Conservation (phyloP, 2,797 vertebrate genomes). For the Otolemur crassicaudatus region DNA sequence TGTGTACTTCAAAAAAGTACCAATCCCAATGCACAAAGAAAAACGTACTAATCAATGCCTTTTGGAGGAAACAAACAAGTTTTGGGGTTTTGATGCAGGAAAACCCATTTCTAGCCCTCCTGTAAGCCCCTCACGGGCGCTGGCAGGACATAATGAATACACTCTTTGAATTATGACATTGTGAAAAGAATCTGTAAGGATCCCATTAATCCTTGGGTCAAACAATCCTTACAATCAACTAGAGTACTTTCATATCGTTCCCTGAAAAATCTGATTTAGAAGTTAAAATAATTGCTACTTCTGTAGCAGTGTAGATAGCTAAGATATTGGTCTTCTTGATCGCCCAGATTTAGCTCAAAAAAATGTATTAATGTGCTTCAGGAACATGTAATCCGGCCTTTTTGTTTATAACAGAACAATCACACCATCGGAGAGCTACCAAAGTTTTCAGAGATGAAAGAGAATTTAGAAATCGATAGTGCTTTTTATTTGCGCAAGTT, state of each 20-base stretch:
- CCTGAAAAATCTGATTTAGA: slow-evolving; percentile 11
- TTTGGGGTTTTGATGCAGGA: slow-evolving; percentile 40
- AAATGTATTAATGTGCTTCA: background rate
- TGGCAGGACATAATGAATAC: background rate
- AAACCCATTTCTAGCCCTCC: slow-evolving; percentile 36
- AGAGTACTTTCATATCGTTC: background rate
- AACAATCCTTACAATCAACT: background rate
- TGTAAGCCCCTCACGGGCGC: background rate
- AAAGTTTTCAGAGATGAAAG: background rate
- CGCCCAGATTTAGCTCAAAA: background rate
- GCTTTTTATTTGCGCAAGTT: slow-evolving; percentile 25
- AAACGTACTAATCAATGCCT: background rate
- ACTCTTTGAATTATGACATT: slow-evolving; percentile 5
- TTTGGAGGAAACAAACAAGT: background rate
- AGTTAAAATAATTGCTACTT: slow-evolving; percentile 25
- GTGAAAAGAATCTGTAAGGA: slow-evolving; percentile 14
- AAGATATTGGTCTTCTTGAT: background rate
- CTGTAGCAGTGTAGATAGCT: background rate
- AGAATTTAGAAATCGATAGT: slow-evolving; percentile 20
- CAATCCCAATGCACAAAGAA: background rate
- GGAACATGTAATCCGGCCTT: background rate
- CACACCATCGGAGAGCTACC: background rate
- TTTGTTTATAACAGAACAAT: background rate
- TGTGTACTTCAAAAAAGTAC: slow-evolving; percentile 28
- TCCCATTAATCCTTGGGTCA: slow-evolving; percentile 22